phyloP scores from a whole-genome alignment of 2,888 invertebrate genomes.

The Dendrolimus pini region DNA sequence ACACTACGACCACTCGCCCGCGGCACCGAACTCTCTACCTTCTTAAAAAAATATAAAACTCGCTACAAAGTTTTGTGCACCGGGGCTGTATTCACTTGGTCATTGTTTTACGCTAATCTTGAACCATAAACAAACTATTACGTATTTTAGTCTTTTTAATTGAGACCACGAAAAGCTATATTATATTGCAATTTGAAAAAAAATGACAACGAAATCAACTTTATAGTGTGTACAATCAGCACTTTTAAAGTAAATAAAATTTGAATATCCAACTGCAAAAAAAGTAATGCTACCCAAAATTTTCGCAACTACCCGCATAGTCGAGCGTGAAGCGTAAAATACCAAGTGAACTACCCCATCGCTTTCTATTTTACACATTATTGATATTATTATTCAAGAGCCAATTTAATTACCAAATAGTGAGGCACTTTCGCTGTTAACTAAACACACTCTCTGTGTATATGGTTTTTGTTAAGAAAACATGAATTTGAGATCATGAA shows the following conservation, averaged over 20 bases:
- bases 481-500: conserved; percentile 44
- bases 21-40: conserved; percentile 44
- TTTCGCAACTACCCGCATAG: background rate
- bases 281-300: background rate
- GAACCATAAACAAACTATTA: too few relatives aligned
- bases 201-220: too few relatives aligned
- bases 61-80: conserved; percentile 31
- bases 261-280: too few relatives aligned
- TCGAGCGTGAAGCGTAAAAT: background rate
- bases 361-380: conserved; percentile 35
- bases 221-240: too few relatives aligned
- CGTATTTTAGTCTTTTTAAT: too few relatives aligned
- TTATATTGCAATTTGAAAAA: too few relatives aligned
- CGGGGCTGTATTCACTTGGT: background rate
- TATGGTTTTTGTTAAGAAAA: background rate
- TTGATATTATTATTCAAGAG: conserved; percentile 52
- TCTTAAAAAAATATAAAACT: conserved; percentile 66
- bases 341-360: background rate
- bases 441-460: conserved; percentile 13
- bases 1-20: conserved; percentile 33
- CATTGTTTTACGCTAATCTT: background rate
- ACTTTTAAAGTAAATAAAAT: too few relatives aligned
- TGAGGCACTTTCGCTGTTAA: conserved; percentile 62
- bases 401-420: conserved; percentile 31
- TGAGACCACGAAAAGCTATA: too few relatives aligned